Conservation (phyloP, 1,140 invertebrate species). For the Watersipora subatra region DNA sequence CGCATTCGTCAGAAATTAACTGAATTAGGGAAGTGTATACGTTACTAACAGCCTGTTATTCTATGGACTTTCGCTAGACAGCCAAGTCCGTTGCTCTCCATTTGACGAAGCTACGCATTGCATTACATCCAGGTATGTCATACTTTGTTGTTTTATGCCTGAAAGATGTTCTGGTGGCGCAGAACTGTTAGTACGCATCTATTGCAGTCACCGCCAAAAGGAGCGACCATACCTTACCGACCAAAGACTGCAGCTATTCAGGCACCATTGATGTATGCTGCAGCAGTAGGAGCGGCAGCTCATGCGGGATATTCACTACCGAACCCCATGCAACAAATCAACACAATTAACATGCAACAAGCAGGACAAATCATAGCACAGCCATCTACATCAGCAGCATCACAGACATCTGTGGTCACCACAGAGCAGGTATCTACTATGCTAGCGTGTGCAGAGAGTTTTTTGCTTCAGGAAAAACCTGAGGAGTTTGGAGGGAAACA, state of each 20-base stretch:
- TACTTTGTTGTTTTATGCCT: not conserved
- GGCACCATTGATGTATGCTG: slow-evolving; percentile 69
- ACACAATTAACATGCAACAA: not conserved
- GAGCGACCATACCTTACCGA: slow-evolving; percentile 94
- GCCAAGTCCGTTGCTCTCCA: too few relatives aligned
- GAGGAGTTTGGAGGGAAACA: too few relatives aligned
- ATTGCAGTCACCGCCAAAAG: slow-evolving; percentile 85
- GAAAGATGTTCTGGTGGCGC: not conserved
- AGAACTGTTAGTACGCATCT: not conserved
- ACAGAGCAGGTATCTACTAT: too few relatives aligned
- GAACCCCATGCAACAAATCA: not conserved
- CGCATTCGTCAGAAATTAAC: too few relatives aligned
- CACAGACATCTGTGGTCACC: too few relatives aligned
- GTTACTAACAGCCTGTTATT: not conserved
- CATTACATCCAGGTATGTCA: not conserved
- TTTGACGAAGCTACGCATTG: not conserved
- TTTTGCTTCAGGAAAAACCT: too few relatives aligned
- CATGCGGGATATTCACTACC: not conserved
- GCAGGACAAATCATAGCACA: too few relatives aligned
- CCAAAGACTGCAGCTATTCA: slow-evolving; percentile 63
- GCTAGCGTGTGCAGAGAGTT: too few relatives aligned
- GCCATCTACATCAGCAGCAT: too few relatives aligned
- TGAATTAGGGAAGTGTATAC: too few relatives aligned
- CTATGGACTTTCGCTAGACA: not conserved
- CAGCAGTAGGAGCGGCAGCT: slow-evolving; percentile 29